Evolutionary conservation across 2,113 vertebrate genomes (phyloP), one percentile per base, ranked within the genome.

Genomic region (Cacatua alba): DNA sequence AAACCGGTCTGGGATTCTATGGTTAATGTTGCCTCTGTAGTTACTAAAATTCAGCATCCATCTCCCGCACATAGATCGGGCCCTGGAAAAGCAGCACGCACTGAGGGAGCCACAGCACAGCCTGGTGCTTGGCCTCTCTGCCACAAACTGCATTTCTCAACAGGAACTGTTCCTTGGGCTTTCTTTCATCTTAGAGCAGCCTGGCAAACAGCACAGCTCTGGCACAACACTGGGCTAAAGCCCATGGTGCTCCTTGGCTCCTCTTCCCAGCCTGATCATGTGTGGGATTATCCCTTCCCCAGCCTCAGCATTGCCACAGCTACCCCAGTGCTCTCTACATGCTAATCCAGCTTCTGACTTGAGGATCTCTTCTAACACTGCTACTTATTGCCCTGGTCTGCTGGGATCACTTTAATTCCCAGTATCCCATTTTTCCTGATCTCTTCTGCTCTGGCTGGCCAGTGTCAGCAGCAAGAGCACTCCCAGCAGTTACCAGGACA

Each of bases 321-420:
- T 13, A 1, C 33, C 19, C 21, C 64, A 10, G n/a, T 5, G 59
- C 35, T 65, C 2, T 0, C 20, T 13, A 7, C 35, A 1, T 0
- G 0, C 31, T 60, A 18, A 69, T 51, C 69, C 3, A 0, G 21
- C 44, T 81, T 43, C 88, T 49, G 62, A 39, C 29, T 28, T 0
- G 0, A 43, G 18, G 2, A 0, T 21, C 57, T 26, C 39, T 23
- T 11, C 77, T 52, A 46, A 33, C 74, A 9, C 46, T 2, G 2
- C n/a, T 83, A 13, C 69, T 28, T 25, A 21, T 13, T 8, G 0
- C 31, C 26, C 63, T 0, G 1, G 31, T 31, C 64, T 72, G 29
- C 85, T 49, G 65, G 37, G 44, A 17, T 39, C 59, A 25, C 21
- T 60, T 48, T 7, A 41, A 33, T 17, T 87, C 41, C 37, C 2